A percentile compares a stretch with the other conserved stretches of the same genome.
Conservation (phyloP, 2,888 invertebrate genomes). For the Alentia gelatinosa region DNA sequence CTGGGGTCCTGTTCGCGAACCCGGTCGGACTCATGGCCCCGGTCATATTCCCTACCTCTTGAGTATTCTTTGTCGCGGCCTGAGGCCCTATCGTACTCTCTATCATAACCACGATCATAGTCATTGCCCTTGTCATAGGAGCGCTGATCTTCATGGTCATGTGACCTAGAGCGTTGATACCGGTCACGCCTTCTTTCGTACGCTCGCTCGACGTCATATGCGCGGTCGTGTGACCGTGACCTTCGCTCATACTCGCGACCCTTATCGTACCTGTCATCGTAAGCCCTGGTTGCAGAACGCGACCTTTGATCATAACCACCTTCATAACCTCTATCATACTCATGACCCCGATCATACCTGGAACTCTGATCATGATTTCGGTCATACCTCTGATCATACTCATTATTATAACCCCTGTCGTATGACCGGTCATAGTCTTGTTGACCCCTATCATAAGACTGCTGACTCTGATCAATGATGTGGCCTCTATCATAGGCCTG, state of each 20-base stretch:
- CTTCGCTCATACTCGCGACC: slow-evolving; percentile 20
- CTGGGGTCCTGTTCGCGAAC: neutral
- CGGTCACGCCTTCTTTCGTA: slow-evolving; percentile 33
- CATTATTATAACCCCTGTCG: neutral
- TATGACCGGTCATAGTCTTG: neutral
- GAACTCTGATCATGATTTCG: too few relatives aligned
- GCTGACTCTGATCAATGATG: neutral
- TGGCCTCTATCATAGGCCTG: slow-evolving; percentile 11
- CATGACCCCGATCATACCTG: neutral
- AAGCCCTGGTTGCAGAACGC: neutral
- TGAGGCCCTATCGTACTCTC: neutral
- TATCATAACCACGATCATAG: neutral
- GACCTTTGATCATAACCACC: neutral
- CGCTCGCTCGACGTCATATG: slow-evolving; percentile 41
- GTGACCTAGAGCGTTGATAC: neutral
- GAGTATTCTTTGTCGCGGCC: neutral
- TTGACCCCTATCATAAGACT: neutral
- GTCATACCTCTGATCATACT: neutral
- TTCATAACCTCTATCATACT: neutral
- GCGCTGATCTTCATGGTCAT: slow-evolving; percentile 21
- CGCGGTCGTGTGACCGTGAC: slow-evolving; percentile 28
- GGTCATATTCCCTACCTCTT: neutral
- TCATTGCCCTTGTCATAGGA: neutral
- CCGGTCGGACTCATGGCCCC: neutral
- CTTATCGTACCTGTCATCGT: slow-evolving; percentile 33